Conservation (phyloP, 92 coral and sea anemone genomes). For the Epizoanthus illoricatus region DNA sequence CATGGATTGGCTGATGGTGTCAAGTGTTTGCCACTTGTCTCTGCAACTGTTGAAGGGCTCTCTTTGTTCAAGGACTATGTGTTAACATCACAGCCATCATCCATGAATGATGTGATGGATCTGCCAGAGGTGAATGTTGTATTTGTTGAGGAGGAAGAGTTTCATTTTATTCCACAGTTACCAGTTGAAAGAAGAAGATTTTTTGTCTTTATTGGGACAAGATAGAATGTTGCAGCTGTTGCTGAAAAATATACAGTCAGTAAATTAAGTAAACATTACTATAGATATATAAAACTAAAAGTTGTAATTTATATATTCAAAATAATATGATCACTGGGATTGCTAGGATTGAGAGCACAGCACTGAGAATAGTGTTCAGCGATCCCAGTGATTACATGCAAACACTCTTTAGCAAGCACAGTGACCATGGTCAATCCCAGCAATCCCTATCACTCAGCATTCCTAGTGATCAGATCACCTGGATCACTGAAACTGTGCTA, state of each 20-base stretch:
- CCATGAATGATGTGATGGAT: background rate
- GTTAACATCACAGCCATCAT: slow-evolving; percentile 4
- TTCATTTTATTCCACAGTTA: slow-evolving; percentile 32
- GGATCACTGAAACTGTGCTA: no score
- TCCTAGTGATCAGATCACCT: no score
- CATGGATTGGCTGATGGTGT: background rate
- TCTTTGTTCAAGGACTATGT: slow-evolving; percentile 3
- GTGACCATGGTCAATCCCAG: no score
- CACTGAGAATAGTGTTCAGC: no score
- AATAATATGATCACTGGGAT: no score
- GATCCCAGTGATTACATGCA: no score
- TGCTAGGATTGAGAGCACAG: no score
- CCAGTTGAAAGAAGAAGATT: slow-evolving; percentile 7
- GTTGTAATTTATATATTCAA: no score
- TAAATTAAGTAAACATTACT: background rate
- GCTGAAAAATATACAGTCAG: background rate
- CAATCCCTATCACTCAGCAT: no score
- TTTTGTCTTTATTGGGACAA: slow-evolving; percentile 24
- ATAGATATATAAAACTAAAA: background rate
- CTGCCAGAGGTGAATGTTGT: slow-evolving; percentile 29
- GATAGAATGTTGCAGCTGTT: background rate
- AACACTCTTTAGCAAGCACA: no score
- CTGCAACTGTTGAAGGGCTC: slow-evolving; percentile 9
- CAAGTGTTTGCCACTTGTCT: slow-evolving; percentile 7
- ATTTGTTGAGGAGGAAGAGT: slow-evolving; percentile 23